Percentiles rank a stretch among this genome's conserved stretches.
phyloP scores from a whole-genome alignment of 2,113 vertebrate species.

The Excalfactoria chinensis region DNA sequence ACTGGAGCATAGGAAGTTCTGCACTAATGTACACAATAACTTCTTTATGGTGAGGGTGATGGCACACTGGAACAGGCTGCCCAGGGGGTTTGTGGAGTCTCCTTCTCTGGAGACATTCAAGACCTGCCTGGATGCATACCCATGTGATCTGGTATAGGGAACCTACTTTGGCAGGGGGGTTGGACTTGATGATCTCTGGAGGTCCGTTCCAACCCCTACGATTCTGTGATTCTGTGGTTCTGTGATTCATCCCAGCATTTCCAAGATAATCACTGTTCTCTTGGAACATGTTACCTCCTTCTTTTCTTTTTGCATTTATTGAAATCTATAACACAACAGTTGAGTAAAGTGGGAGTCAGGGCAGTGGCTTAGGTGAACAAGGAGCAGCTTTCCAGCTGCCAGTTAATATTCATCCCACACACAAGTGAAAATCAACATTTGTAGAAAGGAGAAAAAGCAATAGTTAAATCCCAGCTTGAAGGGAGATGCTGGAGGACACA shows the following conservation, averaged over 20 bases:
- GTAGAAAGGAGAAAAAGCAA: slow-evolving; percentile 2
- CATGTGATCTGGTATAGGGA: too few species aligned
- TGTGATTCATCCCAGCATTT: background rate
- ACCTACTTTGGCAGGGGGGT: too few species aligned
- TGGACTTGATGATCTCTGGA: too few species aligned
- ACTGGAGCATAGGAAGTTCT: too few species aligned
- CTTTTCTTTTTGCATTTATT: background rate
- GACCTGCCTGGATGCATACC: too few species aligned
- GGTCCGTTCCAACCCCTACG: too few species aligned
- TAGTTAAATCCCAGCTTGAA: slow-evolving; percentile 23
- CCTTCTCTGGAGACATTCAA: too few species aligned
- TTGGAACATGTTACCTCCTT: background rate
- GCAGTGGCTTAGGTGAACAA: background rate
- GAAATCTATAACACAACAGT: background rate
- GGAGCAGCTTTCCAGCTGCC: background rate
- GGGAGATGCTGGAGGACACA: slow-evolving; percentile 29
- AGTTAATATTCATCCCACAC: background rate
- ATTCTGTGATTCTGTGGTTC: too few species aligned
- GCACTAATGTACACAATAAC: too few species aligned
- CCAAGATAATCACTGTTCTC: background rate
- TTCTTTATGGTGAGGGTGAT: too few species aligned
- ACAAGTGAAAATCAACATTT: background rate
- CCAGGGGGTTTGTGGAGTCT: too few species aligned
- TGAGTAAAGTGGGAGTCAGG: background rate
- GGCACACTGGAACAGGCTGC: too few species aligned